Evolutionary conservation across 1,140 invertebrate species (phyloP).

Genomic region (Melanaphis sacchari): DNA sequence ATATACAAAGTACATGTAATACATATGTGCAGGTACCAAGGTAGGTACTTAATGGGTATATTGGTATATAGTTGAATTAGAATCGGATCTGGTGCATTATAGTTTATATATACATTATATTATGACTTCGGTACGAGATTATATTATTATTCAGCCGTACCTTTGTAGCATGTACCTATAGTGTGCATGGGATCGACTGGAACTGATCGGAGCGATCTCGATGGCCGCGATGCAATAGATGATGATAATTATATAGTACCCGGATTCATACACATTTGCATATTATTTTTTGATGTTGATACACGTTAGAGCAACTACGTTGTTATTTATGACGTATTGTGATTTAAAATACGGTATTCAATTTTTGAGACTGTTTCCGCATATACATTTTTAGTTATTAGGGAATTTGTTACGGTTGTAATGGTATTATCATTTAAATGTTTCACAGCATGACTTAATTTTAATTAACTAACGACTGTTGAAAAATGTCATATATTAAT

Average conservation of each 20-base stretch:
- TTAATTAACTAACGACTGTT: not conserved
- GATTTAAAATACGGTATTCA: not conserved
- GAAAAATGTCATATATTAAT: not conserved
- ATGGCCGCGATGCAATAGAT: not conserved
- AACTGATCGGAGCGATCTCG: not conserved
- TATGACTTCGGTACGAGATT: not conserved
- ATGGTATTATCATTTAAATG: no score
- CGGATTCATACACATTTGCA: not conserved
- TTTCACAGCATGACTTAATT: not conserved
- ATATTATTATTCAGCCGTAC: not conserved
- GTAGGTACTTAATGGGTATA: not conserved
- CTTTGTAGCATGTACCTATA: not conserved
- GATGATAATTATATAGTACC: not conserved
- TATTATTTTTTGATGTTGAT: not conserved
- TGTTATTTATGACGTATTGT: not conserved
- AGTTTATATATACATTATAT: not conserved
- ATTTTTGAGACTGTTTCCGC: not conserved
- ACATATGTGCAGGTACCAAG: not conserved
- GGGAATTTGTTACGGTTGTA: no score
- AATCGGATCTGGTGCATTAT: constrained; percentile 42
- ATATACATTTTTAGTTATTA: not conserved
- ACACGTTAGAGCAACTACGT: not conserved
- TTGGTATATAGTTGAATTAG: not conserved
- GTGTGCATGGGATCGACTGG: not conserved
- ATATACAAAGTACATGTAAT: not conserved